phyloP scores from a whole-genome alignment of 2,888 invertebrate species.

The Alloplasta piceator region DNA sequence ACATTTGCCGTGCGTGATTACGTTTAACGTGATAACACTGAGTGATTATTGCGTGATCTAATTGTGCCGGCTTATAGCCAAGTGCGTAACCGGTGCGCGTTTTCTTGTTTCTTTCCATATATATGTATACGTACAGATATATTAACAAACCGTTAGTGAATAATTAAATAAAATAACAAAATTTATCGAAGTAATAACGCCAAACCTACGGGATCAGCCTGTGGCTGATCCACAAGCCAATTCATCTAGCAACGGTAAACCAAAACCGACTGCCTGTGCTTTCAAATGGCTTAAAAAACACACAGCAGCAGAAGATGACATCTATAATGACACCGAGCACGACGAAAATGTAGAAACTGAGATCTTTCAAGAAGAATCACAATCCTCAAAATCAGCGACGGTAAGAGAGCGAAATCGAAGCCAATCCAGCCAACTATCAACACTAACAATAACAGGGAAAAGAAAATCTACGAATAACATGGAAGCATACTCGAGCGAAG shows the following conservation, averaged over 20 bases:
- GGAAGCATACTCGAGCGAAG: conserved; percentile 15
- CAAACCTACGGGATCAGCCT: conserved; percentile 26
- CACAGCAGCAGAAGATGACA: not conserved
- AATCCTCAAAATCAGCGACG: conserved; percentile 9
- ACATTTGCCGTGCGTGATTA: not conserved
- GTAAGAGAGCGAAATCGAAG: conserved; percentile 4
- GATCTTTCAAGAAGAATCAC: conserved; percentile 9
- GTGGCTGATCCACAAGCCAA: conserved; percentile 30
- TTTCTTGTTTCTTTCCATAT: too few relatives aligned
- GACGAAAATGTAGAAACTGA: conserved; percentile 10
- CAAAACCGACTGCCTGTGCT: not conserved
- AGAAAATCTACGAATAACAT: conserved; percentile 20
- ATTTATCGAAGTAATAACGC: conserved; percentile 10
- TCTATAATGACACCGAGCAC: not conserved
- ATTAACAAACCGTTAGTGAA: too few relatives aligned
- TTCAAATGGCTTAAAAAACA: not conserved
- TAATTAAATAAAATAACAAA: not conserved
- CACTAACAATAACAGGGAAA: conserved; percentile 6
- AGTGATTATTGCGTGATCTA: not conserved
- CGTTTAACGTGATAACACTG: too few relatives aligned
- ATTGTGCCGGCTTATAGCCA: conserved; percentile 18
- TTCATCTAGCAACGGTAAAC: not conserved
- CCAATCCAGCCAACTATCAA: conserved; percentile 5
- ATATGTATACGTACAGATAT: too few relatives aligned
- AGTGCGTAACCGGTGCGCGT: too few relatives aligned